Conservation (phyloP, 2,797 vertebrate species). For the Pagetopsis macropterus region DNA sequence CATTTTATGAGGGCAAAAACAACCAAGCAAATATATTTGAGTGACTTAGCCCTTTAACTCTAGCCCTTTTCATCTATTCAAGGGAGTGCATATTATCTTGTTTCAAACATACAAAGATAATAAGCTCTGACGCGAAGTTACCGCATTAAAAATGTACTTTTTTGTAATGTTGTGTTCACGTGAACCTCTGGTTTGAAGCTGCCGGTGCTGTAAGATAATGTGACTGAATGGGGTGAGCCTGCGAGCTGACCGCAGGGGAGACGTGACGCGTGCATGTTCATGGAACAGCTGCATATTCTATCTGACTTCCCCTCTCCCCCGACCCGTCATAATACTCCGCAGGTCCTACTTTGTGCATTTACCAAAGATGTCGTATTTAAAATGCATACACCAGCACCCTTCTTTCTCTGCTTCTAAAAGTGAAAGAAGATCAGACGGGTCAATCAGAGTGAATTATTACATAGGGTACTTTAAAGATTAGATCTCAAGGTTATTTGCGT, state of each 20-base stretch:
- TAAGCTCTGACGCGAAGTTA: background rate
- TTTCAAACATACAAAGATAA: background rate
- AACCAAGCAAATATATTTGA: background rate
- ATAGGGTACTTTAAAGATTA: slow-evolving; percentile 2
- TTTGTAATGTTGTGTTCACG: slow-evolving; percentile 20
- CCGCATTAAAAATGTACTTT: background rate
- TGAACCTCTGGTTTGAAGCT: slow-evolving; percentile 44
- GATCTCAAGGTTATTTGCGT: background rate
- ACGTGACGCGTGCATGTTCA: slow-evolving; percentile 65
- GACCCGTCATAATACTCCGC: slow-evolving; percentile 38
- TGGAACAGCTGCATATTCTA: slow-evolving; percentile 63
- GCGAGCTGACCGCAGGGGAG: slow-evolving; percentile 69
- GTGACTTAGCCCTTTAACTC: background rate
- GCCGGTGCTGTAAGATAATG: slow-evolving; percentile 70
- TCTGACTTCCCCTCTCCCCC: slow-evolving; percentile 54
- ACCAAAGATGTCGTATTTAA: slow-evolving; percentile 33
- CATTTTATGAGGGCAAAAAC: background rate
- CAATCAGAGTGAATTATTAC: background rate
- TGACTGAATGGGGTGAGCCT: slow-evolving; percentile 83
- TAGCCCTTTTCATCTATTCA: background rate
- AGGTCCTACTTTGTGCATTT: slow-evolving; percentile 43
- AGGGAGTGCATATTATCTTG: background rate
- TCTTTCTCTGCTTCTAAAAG: slow-evolving; percentile 4
- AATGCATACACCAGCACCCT: background rate
- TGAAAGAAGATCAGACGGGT: background rate